Evolutionary conservation across 2,888 invertebrate species (phyloP), one percentile per base, ranked within the genome.

Genomic region (Eutolmus rufibarbis): DNA sequence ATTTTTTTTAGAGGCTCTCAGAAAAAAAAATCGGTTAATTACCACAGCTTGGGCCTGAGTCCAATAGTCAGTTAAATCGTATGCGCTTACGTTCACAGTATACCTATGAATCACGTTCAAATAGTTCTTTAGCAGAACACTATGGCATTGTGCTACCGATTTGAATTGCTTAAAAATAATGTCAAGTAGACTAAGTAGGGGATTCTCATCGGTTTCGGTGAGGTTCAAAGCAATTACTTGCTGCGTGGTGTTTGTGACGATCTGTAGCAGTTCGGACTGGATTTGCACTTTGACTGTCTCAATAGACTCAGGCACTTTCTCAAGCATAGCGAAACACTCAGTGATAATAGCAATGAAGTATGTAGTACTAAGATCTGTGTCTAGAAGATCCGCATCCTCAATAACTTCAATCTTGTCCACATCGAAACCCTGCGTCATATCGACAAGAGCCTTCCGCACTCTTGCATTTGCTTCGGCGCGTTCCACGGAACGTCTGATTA

Each of bases 21-120:
- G 1, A 28, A 2, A 19, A 9, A 66, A 12, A 66, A 23, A 23
- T 51, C 16, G 1, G 66, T 8, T 56, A 94, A 95, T 93, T 93
- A 97, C 97, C 90, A 97, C 97, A 91, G 96, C 95, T 92, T 98
- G 98, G 56, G 97, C 96, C 90, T 97, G 96, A 74, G 95, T 95
- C 98, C 98, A 98, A 89, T 97, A 97, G 91, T 97, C 96, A 57
- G 95, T 94, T 91, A 96, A 94, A 90, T 95, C 95, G 91, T 96
- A 97, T 4, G 91, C 90, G 46, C 90, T 90, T 14, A 91, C 91
- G 2, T 91, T 91, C 5, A 92, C 91, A 77, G 95, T 91, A 90
- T 95, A 94, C 86, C 94, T 94, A 89, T 94, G 94, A n/a, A 93
- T 93, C 77, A 95, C 95, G 90, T 95, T 94, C 89, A 93, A 93